Percentiles rank a stretch among this genome's conserved stretches.
Conservation (phyloP, 2,888 invertebrate species). For the Argynnis bischoffii region DNA sequence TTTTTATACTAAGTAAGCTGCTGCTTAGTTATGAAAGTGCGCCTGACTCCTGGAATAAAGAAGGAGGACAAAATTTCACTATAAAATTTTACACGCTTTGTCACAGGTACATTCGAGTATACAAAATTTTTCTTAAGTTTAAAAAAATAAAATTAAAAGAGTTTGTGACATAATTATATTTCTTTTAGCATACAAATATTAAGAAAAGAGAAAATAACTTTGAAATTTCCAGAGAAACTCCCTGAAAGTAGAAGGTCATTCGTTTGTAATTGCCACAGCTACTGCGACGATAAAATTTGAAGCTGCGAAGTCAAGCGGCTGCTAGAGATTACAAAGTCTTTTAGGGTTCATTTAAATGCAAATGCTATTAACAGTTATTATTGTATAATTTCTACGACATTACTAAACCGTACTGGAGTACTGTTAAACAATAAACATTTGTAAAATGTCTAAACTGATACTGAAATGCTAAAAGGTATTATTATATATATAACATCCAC, state of each 20-base stretch:
- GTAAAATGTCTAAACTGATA: too few relatives aligned
- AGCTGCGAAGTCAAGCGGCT: constrained; percentile 56
- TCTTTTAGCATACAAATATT: constrained; percentile 22
- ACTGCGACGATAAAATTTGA: constrained; percentile 53
- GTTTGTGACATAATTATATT: constrained; percentile 2
- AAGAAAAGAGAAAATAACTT: constrained; percentile 26
- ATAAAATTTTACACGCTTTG: too few relatives aligned
- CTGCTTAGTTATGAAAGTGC: too few relatives aligned
- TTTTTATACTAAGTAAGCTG: too few relatives aligned
- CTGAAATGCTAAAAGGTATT: too few relatives aligned
- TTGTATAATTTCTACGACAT: constrained; percentile 20
- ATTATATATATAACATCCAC: too few relatives aligned
- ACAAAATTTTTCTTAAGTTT: too few relatives aligned
- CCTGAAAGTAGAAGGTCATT: constrained; percentile 22
- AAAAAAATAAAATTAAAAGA: too few relatives aligned
- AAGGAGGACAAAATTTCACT: too few relatives aligned
- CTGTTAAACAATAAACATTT: too few relatives aligned
- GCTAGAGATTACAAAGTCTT: constrained; percentile 73
- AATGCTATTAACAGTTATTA: constrained; percentile 37
- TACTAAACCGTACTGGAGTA: not conserved
- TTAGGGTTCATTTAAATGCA: constrained; percentile 76
- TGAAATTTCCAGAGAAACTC: constrained; percentile 18
- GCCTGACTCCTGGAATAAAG: not conserved
- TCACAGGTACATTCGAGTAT: too few relatives aligned
- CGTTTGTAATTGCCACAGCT: constrained; percentile 47